A percentile compares a stretch with the other conserved stretches of the same genome.
Conservation (phyloP, 2,113 vertebrate genomes). For the Oryzias celebensis region DNA sequence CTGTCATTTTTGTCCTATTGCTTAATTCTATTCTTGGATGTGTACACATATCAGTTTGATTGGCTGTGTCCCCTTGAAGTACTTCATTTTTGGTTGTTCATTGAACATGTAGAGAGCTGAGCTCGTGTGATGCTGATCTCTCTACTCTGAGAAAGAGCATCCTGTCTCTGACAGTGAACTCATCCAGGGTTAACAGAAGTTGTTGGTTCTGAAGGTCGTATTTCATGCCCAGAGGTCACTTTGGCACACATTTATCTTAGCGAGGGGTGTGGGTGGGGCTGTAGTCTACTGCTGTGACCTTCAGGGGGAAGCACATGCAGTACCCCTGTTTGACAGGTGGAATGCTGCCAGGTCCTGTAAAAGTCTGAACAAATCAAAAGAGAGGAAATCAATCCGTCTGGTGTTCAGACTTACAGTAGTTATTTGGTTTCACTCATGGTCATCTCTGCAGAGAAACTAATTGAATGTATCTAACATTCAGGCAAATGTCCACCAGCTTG, state of each 20-base stretch:
- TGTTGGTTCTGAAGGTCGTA: constrained; percentile 51
- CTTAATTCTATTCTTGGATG: no score
- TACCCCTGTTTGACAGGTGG: constrained; percentile 66
- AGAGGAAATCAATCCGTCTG: constrained; percentile 16
- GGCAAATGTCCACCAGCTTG: constrained; percentile 23
- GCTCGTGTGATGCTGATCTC: no score
- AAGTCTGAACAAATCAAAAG: constrained; percentile 43
- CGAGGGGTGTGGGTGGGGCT: constrained; percentile 63
- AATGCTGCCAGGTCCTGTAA: constrained; percentile 75
- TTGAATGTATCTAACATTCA: constrained; percentile 53
- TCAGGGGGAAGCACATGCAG: constrained; percentile 79
- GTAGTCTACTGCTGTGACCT: constrained; percentile 77
- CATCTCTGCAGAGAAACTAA: constrained; percentile 34
- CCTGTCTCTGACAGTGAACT: not conserved
- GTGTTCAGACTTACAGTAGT: not conserved
- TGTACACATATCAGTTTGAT: no score
- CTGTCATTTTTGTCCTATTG: no score
- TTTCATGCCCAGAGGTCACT: constrained; percentile 67
- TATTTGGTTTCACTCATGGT: constrained; percentile 48
- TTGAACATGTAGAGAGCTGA: no score
- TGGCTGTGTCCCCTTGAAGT: no score
- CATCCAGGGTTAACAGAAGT: constrained; percentile 18
- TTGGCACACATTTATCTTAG: constrained; percentile 72
- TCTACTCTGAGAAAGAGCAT: no score
- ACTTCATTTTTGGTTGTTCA: no score